Evolutionary conservation across 2,113 vertebrate genomes (phyloP).

Genomic region (Hassar affinis): DNA sequence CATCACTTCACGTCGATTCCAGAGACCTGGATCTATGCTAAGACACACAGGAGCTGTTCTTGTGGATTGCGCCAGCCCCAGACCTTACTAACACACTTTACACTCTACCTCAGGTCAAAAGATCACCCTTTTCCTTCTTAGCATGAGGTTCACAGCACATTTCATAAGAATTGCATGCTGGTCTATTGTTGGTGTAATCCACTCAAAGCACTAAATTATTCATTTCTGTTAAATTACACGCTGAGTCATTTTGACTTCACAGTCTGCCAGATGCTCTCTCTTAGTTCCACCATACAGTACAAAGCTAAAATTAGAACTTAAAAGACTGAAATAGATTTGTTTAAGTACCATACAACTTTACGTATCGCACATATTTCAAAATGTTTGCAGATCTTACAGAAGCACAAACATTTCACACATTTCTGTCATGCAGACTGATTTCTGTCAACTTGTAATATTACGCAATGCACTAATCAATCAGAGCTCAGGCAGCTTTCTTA

Average conservation of each 20-base stretch:
- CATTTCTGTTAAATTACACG: conserved; percentile 16
- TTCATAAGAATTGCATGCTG: conserved; percentile 8
- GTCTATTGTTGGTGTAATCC: conserved; percentile 20
- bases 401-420: not conserved
- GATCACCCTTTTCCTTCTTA: conserved; percentile 7
- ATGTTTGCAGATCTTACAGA: not conserved
- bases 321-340: not conserved
- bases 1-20: no score
- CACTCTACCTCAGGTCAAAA: not conserved
- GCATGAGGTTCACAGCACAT: not conserved
- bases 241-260: conserved; percentile 14
- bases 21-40: no score
- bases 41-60: no score
- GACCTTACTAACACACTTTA: no score
- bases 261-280: conserved; percentile 17
- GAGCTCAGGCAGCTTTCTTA: not conserved
- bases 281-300: not conserved
- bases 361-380: not conserved
- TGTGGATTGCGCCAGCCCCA: no score
- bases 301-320: conserved; percentile 4
- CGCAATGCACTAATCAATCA: not conserved
- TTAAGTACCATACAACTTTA: not conserved
- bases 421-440: not conserved
- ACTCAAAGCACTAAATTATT: conserved; percentile 24
- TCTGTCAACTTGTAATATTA: not conserved